Evolutionary conservation across 2,888 invertebrate species (phyloP).

Genomic region (Cylloceria caligata): DNA sequence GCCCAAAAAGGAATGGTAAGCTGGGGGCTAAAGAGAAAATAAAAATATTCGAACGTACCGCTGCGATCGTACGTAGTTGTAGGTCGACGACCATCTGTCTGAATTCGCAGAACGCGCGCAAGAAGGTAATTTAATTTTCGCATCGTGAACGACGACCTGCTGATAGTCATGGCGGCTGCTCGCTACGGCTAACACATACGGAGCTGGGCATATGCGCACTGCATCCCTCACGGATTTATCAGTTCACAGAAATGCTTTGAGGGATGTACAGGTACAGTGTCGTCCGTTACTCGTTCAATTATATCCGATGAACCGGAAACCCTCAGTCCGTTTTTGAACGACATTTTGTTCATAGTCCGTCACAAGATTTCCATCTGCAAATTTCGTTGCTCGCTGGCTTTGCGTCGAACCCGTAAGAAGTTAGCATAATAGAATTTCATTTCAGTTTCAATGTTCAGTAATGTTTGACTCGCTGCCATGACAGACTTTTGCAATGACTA

Average conservation of each 20-base stretch:
- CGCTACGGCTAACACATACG: too few species aligned
- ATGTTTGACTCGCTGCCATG: too few species aligned
- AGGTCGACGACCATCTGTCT: conserved; percentile 3
- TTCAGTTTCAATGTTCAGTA: too few species aligned
- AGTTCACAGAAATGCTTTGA: neutral
- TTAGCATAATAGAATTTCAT: too few species aligned
- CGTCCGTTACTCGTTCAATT: conserved; percentile 44
- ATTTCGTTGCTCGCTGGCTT: conserved; percentile 21
- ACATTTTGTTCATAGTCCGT: conserved; percentile 30
- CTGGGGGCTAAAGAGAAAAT: conserved; percentile 2
- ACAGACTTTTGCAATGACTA: too few species aligned
- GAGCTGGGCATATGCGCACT: conserved; percentile 14
- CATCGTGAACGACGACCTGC: conserved; percentile 32
- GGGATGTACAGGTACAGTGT: neutral
- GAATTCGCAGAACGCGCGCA: conserved; percentile 10
- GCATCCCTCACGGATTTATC: conserved; percentile 25
- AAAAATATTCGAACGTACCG: too few species aligned
- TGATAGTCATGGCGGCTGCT: conserved; percentile 14
- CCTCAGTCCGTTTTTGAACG: neutral
- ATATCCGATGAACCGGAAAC: conserved; percentile 1
- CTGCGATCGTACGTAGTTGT: too few species aligned
- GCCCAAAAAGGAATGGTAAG: conserved; percentile 37
- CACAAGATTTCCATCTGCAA: conserved; percentile 44
- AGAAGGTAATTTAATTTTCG: conserved; percentile 58
- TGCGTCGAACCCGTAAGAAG: too few species aligned